Conservation (phyloP, 2,113 vertebrate species). For the Sisor rabdophorus region DNA sequence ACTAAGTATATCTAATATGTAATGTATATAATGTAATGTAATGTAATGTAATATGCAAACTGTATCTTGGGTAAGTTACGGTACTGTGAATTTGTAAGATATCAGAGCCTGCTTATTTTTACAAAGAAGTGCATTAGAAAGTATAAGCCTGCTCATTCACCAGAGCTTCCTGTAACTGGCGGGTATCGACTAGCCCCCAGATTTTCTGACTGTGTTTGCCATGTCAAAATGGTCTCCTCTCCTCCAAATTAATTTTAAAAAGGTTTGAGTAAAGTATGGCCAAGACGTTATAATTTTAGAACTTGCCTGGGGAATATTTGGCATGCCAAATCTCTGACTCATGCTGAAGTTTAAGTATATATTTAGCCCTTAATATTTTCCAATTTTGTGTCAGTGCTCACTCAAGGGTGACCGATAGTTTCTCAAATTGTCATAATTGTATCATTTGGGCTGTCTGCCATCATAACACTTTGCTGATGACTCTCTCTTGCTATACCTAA, state of each 20-base stretch:
- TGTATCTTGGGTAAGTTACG: too few species aligned
- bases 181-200: too few species aligned
- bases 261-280: slow-evolving; percentile 1
- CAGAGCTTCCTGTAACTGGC: neutral
- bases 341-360: neutral
- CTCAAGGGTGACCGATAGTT: slow-evolving; percentile 12
- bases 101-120: too few species aligned
- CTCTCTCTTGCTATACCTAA: slow-evolving; percentile 1
- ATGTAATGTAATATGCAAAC: too few species aligned
- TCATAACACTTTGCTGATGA: slow-evolving; percentile 20
- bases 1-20: too few species aligned
- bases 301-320: neutral
- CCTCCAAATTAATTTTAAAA: slow-evolving; percentile 11
- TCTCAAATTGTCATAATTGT: slow-evolving; percentile 14
- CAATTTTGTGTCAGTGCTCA: slow-evolving; percentile 24
- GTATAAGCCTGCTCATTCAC: too few species aligned
- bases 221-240: slow-evolving; percentile 1
- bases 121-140: too few species aligned
- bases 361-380: slow-evolving; percentile 8
- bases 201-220: neutral
- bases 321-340: neutral
- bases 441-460: slow-evolving; percentile 9
- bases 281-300: neutral
- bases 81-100: too few species aligned
- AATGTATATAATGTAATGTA: too few species aligned